Evolutionary conservation across 2,113 vertebrate species (phyloP).

Genomic region (Sorex araneus): DNA sequence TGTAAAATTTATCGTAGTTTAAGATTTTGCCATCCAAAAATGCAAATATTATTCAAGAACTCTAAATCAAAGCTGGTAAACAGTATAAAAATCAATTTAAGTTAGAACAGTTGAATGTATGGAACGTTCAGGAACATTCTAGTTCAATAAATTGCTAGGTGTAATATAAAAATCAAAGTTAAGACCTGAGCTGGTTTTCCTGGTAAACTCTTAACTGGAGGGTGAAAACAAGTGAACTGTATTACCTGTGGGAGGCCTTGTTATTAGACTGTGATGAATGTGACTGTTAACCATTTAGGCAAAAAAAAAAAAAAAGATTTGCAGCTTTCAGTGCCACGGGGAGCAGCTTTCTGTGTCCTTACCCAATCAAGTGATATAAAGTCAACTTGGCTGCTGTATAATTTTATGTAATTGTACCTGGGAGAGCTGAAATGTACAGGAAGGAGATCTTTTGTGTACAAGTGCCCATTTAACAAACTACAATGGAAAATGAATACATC

Average conservation of each 20-base stretch:
- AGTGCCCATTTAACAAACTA: constrained; percentile 74
- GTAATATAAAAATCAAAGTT: constrained; percentile 55
- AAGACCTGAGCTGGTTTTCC: constrained; percentile 30
- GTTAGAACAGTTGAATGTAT: background rate
- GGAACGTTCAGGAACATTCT: background rate
- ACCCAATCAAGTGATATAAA: constrained; percentile 77
- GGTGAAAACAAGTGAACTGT: constrained; percentile 70
- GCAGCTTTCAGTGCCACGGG: constrained; percentile 67
- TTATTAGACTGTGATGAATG: constrained; percentile 75
- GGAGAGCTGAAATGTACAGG: constrained; percentile 76
- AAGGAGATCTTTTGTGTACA: constrained; percentile 81
- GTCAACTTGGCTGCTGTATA: constrained; percentile 79
- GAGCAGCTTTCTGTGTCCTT: constrained; percentile 71
- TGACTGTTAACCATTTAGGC: constrained; percentile 75
- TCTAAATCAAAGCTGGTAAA: background rate
- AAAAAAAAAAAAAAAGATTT: constrained; percentile 82
- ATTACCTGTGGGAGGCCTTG: constrained; percentile 72
- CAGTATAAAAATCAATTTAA: constrained; percentile 25
- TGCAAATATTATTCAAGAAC: constrained; percentile 1
- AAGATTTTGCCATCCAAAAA: constrained; percentile 2
- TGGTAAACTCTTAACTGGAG: constrained; percentile 65
- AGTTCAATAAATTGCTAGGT: background rate
- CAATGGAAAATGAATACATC: constrained; percentile 81
- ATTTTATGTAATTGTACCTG: constrained; percentile 78
- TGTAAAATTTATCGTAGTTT: constrained; percentile 16